These are phyloP conservation scores for Oxystoma pomonae DNA, from an alignment of 2,888 invertebrate species.

Conservation along the genomic window DNA sequence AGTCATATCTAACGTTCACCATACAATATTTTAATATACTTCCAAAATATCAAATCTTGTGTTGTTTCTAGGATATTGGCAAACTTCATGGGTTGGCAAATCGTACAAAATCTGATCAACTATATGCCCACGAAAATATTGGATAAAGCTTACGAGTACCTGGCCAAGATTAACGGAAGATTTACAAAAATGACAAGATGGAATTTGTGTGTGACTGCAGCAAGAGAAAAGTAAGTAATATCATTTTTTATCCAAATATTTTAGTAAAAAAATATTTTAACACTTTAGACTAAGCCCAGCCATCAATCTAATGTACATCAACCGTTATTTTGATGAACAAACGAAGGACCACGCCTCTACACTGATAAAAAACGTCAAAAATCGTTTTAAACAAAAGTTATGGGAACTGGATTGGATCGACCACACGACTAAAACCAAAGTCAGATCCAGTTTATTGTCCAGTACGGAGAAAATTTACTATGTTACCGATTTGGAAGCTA, in stretches of 20 bases:
- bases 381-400: constrained; percentile 37
- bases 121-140: constrained; percentile 37
- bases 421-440: constrained; percentile 36
- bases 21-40: no score
- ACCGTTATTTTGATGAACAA: constrained; percentile 37
- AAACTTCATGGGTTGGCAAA: constrained; percentile 42
- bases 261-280: no score
- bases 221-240: constrained; percentile 31
- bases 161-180: constrained; percentile 31
- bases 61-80: constrained; percentile 36
- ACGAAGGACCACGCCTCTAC: constrained; percentile 32
- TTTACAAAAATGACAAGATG: constrained; percentile 32
- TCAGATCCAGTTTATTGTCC: constrained; percentile 37
- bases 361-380: constrained; percentile 41
- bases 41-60: no score
- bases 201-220: constrained; percentile 32
- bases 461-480: constrained; percentile 38
- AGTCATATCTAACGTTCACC: no score
- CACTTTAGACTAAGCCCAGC: constrained; percentile 15
- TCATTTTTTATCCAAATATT: no score
- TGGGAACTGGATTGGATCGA: constrained; percentile 42
- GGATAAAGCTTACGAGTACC: constrained; percentile 33
- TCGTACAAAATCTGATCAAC: constrained; percentile 36
- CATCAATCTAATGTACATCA: constrained; percentile 38
- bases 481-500: constrained; percentile 31